Conservation (phyloP, 1,140 invertebrate species). For the Cyclargus thomasi region DNA sequence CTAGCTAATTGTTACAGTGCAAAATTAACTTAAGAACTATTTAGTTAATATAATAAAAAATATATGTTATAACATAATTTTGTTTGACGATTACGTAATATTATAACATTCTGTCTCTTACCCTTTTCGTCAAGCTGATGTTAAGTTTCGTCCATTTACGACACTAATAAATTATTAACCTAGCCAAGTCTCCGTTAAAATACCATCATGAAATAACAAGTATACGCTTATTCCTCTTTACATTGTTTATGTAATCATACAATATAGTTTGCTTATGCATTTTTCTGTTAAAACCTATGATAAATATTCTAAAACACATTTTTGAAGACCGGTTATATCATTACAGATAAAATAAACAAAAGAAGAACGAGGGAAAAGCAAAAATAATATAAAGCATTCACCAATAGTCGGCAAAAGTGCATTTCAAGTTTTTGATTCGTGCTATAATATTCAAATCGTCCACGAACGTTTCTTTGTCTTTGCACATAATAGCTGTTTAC, state of each 20-base stretch:
- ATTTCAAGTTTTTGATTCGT: background rate
- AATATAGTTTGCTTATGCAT: background rate
- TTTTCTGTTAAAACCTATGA: too few species aligned
- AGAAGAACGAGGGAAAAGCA: background rate
- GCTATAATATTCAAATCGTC: conserved; percentile 3
- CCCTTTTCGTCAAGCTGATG: conserved; percentile 19
- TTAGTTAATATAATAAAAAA: too few species aligned
- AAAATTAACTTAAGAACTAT: too few species aligned
- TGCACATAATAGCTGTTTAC: conserved; percentile 11
- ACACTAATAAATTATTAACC: conserved; percentile 19
- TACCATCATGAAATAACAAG: conserved; percentile 20
- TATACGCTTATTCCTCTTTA: conserved; percentile 15
- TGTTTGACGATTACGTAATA: background rate
- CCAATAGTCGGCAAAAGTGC: background rate
- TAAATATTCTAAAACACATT: too few species aligned
- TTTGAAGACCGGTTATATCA: background rate
- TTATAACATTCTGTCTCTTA: conserved; percentile 7
- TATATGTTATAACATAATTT: background rate
- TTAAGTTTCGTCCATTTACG: conserved; percentile 22
- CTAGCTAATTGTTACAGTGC: too few species aligned
- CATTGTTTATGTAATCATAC: background rate
- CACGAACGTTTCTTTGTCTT: background rate
- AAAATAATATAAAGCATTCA: background rate
- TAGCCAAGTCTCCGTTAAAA: conserved; percentile 17
- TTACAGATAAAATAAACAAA: background rate